Evolutionary conservation across 2,797 vertebrate genomes (phyloP).

Genomic region (Cichlasoma orientale): DNA sequence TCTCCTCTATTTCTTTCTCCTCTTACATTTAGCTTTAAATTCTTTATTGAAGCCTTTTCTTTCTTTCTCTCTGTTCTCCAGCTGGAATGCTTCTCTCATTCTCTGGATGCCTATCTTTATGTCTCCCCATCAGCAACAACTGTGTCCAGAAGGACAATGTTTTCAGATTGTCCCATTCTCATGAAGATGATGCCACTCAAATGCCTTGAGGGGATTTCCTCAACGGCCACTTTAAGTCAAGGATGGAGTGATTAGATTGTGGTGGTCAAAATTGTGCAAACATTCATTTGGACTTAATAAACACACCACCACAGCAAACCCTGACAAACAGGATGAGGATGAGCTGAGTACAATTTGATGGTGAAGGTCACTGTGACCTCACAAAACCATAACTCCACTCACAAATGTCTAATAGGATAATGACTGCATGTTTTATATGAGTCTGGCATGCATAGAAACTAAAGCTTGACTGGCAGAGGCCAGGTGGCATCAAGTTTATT

Average conservation of each 20-base stretch:
- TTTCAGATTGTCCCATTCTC: background rate
- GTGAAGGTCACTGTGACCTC: background rate
- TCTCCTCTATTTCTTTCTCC: background rate
- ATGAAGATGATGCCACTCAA: background rate
- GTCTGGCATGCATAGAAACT: background rate
- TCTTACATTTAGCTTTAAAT: background rate
- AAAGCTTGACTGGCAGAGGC: background rate
- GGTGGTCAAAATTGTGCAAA: too few relatives aligned
- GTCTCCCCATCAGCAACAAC: background rate
- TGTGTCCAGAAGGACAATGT: background rate
- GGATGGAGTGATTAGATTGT: background rate
- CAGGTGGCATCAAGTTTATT: constrained; percentile 8
- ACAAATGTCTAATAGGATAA: background rate
- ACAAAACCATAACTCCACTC: background rate
- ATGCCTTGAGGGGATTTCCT: background rate
- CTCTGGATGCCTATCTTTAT: background rate
- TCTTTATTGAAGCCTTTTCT: background rate
- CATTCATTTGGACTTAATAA: background rate
- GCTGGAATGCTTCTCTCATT: constrained; percentile 1
- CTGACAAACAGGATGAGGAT: background rate
- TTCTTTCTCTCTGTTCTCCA: background rate
- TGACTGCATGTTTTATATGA: background rate
- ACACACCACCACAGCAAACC: too few relatives aligned
- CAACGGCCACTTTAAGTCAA: background rate
- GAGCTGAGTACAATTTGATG: background rate